A percentile compares a stretch with the other conserved stretches of the same genome.
Conservation (phyloP, 2,113 vertebrate species). For the Passerina amoena region DNA sequence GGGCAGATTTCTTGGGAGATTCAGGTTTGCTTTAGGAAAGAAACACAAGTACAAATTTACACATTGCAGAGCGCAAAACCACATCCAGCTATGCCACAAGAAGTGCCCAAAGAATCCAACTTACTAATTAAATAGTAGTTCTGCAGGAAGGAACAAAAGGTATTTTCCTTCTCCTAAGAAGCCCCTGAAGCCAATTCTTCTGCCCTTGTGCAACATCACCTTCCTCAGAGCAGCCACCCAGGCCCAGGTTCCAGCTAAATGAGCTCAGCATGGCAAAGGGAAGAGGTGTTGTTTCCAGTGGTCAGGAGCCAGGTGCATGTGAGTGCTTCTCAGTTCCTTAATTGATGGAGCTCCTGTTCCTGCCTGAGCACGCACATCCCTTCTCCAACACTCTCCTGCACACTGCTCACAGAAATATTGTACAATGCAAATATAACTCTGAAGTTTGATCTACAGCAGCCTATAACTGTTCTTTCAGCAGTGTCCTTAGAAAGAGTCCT, state of each 20-base stretch:
- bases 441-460: neutral
- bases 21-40: neutral
- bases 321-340: neutral
- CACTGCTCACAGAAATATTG: neutral
- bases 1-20: neutral
- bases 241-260: neutral
- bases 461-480: neutral
- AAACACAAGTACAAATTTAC: neutral
- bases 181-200: neutral
- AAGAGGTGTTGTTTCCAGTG: neutral
- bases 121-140: neutral
- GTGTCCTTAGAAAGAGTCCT: neutral
- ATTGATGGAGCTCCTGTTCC: neutral
- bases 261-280: neutral
- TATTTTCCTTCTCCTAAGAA: neutral
- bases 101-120: neutral
- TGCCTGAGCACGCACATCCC: neutral
- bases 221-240: neutral
- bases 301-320: neutral
- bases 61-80: neutral
- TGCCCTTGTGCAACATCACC: neutral
- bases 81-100: neutral
- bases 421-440: neutral
- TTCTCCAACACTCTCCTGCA: neutral
- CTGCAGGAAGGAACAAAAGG: neutral